phyloP scores from a whole-genome alignment of 2,113 vertebrate species.

The Brachionichthys hirsutus region DNA sequence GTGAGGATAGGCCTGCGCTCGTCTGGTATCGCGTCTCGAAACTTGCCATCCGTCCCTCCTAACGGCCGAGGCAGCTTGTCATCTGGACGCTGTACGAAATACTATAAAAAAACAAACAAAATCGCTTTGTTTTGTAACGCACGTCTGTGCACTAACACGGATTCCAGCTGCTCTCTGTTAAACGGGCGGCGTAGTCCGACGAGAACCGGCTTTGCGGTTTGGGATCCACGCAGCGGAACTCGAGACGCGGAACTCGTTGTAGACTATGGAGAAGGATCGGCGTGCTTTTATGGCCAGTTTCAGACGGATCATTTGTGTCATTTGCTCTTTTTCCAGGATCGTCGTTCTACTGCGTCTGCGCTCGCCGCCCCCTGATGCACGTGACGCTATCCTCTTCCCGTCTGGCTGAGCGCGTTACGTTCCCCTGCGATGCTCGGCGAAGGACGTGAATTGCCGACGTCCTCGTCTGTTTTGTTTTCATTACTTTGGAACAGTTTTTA shows the following conservation, averaged over 20 bases:
- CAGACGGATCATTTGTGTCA: constrained; percentile 68
- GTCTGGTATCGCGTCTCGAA: constrained; percentile 25
- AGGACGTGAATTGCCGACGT: constrained; percentile 74
- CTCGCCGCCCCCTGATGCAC: constrained; percentile 76
- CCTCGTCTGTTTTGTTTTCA: constrained; percentile 64
- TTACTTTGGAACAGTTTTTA: constrained; percentile 56
- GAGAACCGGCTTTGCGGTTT: neutral
- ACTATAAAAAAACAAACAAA: neutral
- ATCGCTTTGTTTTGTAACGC: neutral
- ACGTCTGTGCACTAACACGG: constrained; percentile 5
- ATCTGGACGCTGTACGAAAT: neutral
- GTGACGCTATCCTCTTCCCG: constrained; percentile 71
- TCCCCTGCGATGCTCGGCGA: constrained; percentile 72
- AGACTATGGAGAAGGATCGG: constrained; percentile 15
- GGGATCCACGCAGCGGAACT: neutral
- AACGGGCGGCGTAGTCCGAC: neutral
- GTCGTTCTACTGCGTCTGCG: constrained; percentile 68
- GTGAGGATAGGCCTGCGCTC: constrained; percentile 73
- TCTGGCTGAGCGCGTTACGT: constrained; percentile 81
- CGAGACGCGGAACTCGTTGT: neutral
- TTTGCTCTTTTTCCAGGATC: constrained; percentile 78
- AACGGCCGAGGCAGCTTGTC: constrained; percentile 33
- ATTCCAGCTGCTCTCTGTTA: neutral
- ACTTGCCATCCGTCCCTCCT: constrained; percentile 13
- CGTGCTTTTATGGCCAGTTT: constrained; percentile 29